Percentiles rank a stretch among this genome's conserved stretches.
These are phyloP conservation scores for Latrodectus elegans DNA, from an alignment of 2,888 invertebrate species.

Conservation along the genomic window DNA sequence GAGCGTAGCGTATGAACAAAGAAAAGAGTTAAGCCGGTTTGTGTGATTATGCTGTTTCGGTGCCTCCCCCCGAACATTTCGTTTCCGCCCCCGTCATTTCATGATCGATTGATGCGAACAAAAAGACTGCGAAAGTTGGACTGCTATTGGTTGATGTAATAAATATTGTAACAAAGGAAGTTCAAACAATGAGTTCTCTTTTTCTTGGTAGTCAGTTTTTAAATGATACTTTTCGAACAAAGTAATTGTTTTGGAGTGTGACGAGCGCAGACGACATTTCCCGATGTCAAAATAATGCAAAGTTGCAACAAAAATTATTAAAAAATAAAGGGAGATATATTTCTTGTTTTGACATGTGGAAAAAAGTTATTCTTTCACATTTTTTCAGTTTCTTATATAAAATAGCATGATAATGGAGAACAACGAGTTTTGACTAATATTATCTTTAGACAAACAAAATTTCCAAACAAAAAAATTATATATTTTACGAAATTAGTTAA, in stretches of 20 bases:
- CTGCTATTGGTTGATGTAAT: conserved; percentile 35
- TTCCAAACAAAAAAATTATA: no score
- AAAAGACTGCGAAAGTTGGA: conserved; percentile 5
- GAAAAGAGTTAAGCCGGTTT: conserved; percentile 60
- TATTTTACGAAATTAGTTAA: no score
- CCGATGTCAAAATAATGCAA: no score
- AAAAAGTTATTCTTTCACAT: no score
- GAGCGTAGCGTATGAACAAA: conserved; percentile 30
- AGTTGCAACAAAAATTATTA: no score
- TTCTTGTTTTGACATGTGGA: no score
- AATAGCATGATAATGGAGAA: no score
- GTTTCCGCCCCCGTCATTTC: conserved; percentile 25
- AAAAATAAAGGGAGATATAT: no score
- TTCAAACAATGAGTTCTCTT: neutral
- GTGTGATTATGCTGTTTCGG: conserved; percentile 48
- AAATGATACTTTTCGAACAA: neutral
- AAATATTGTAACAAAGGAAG: neutral
- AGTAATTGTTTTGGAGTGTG: neutral
- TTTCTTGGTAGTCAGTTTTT: neutral
- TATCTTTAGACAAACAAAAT: no score
- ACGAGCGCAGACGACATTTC: neutral
- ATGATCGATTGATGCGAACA: conserved; percentile 38
- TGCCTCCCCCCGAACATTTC: conserved; percentile 16
- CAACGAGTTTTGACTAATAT: no score
- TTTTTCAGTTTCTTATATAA: no score